These are phyloP conservation scores for Pseudachorutes palmiensis DNA, from an alignment of 1,140 invertebrate genomes.

Conservation along the genomic window DNA sequence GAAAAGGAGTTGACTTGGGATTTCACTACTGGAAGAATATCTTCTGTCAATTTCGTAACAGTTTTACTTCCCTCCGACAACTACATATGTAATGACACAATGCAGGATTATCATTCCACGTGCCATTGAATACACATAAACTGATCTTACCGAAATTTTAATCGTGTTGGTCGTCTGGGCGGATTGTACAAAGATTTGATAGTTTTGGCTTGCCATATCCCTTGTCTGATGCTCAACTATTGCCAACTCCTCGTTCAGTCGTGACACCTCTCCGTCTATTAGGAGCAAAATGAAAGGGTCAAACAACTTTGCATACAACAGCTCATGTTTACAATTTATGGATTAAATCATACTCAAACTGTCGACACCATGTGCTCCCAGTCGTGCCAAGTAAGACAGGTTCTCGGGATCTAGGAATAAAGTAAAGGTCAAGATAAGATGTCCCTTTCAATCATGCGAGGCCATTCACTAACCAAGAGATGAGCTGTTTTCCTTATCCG, in stretches of 20 bases:
- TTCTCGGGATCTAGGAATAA: constrained; percentile 26
- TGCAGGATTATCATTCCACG: neutral
- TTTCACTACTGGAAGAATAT: constrained; percentile 31
- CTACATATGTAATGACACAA: constrained; percentile 17
- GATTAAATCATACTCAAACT: constrained; percentile 28
- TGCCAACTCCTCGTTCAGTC: constrained; percentile 35
- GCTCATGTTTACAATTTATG: neutral
- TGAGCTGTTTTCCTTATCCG: too few relatives aligned
- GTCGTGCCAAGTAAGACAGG: constrained; percentile 22
- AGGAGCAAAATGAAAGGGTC: neutral
- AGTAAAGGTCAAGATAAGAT: too few relatives aligned
- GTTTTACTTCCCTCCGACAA: constrained; percentile 23
- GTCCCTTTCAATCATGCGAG: too few relatives aligned
- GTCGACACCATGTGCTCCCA: constrained; percentile 33
- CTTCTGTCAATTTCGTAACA: constrained; percentile 23
- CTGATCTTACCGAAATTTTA: constrained; percentile 32
- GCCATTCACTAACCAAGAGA: too few relatives aligned
- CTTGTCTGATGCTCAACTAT: constrained; percentile 37
- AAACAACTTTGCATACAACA: neutral
- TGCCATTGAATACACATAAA: neutral
- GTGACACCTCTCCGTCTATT: constrained; percentile 34
- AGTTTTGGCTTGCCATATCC: constrained; percentile 38
- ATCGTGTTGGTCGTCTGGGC: constrained; percentile 36
- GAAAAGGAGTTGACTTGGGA: constrained; percentile 18
- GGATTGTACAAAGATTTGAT: constrained; percentile 37